Base-by-base conservation (phyloP, 2,113 vertebrate genomes). In the Oryzias curvinotus region DNA sequence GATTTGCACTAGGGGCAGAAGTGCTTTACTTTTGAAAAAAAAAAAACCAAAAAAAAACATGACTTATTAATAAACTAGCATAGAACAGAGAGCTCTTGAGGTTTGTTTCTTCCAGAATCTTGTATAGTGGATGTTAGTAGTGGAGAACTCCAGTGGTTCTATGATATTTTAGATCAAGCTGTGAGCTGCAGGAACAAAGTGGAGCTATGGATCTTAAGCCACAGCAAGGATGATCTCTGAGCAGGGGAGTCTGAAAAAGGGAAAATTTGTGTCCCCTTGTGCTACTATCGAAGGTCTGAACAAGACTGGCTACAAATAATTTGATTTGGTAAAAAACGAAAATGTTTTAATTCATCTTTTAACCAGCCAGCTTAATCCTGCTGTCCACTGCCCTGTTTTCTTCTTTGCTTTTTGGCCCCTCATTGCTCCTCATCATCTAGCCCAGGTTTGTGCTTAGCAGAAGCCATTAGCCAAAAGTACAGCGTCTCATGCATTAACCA, bases 401-500 rank as follows among this genome's bases (percentile, higher is more conserved):
- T 19, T 7, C 8, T 10, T 53, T 41, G n/a, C 16, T 62, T 61
- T 63, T 50, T 72, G 44, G 16, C 62, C 52, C 50, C 28, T 57
- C 45, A 28, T 65, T 65, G 65, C 68, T 80, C 56, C 52, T 63
- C 54, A 46, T 68, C 52, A 65, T 64, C 62, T 65, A 55, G 17
- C 49, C 66, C 47, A 18, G 62, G 70, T 69, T 80, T 75, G 63
- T 74, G 77, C 76, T 86, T 68, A 68, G 62, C 65, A 57, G 64
- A 58, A 67, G 64, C 78, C 70, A 86, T 85, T 86, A 85, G 75
- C 80, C 72, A 53, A 65, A 83, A 85, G 72, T 57, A 71, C 57
- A 23, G 17, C 65, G 48, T 67, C 72, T 85, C 83, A 86, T 86
- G 71, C 77, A 85, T 86, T 86, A 86, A 84, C 68, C 78, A 83